Evolutionary conservation across 1,140 invertebrate genomes (phyloP), one percentile per base, ranked within the genome.

Genomic region (Argopecten irradians): DNA sequence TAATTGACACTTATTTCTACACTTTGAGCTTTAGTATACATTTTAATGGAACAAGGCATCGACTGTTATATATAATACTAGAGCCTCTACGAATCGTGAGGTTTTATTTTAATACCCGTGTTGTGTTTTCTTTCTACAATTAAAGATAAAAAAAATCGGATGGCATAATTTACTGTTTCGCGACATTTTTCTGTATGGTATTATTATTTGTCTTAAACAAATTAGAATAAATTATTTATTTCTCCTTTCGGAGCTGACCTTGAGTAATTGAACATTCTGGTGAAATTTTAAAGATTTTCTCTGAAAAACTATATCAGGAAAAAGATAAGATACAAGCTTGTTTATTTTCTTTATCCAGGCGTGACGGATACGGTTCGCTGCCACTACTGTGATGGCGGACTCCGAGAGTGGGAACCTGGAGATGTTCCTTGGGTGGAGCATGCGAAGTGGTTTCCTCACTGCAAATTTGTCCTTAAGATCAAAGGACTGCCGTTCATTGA

Each of bases 361-460:
- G 84, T 87, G n/a, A 87, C 83, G 22, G 89, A 90, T 84, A 84
- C 55, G n/a, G 89, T 85, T 11, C 34, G 89, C 3, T 89, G 89
- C 22, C 88, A 89, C 55, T 90, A 87, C 83, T 87, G 89, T 86
- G 89, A 90, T 33, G 89, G 89, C 16, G 89, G 89, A 32, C 41
- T 90, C 43, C 35, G 89, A 11, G 43, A 90, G 16, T 90, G 89
- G 89, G 89, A 90, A 43, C 87, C 87, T 35, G 87, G 86, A 0
- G 83, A 88, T 43, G 36, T 88, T 14, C 39, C 83, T 16, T 39
- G 83, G 83, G 55, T 71, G n/a, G 55, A 71, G 11, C 55, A 71
- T 11, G 55, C 55, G 55, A 71, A 71, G 55, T 71, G 55, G 55
- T 71, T 71, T 11, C 55, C 55, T 71, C 55, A 71, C 11, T 71